These are phyloP conservation scores for Tholera decimalis DNA, from an alignment of 2,888 invertebrate species.

Conservation along the genomic window DNA sequence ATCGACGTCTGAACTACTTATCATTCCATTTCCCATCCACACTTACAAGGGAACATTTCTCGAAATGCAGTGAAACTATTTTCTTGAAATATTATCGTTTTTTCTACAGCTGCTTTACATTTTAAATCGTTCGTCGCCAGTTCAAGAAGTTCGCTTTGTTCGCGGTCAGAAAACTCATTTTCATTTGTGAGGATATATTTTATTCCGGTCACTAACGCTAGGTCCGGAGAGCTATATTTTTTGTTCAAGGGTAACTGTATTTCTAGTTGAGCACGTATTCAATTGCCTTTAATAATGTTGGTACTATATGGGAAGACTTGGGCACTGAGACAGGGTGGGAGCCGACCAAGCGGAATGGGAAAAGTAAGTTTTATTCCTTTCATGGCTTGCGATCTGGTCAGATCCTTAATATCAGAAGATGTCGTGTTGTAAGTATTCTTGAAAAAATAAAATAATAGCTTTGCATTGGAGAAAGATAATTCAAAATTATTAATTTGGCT, in stretches of 20 bases:
- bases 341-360: too few species aligned
- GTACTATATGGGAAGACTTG: too few species aligned
- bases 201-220: constrained; percentile 24
- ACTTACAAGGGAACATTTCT: neutral
- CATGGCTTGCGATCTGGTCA: too few species aligned
- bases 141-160: constrained; percentile 8
- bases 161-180: constrained; percentile 30
- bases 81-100: constrained; percentile 6
- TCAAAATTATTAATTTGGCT: too few species aligned
- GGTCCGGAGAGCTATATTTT: constrained; percentile 10
- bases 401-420: too few species aligned
- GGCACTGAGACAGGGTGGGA: too few species aligned
- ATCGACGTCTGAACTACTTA: too few species aligned
- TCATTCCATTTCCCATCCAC: neutral
- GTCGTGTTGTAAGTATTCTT: too few species aligned
- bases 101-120: constrained; percentile 39
- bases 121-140: constrained; percentile 22
- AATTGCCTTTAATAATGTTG: neutral
- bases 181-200: constrained; percentile 22
- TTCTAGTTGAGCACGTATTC: constrained; percentile 3
- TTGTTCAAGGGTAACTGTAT: neutral
- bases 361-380: too few species aligned
- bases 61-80: constrained; percentile 14
- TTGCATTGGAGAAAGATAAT: too few species aligned
- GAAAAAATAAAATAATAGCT: too few species aligned